phyloP scores from a whole-genome alignment of 2,797 vertebrate species.

The Cossypha polioptera region DNA sequence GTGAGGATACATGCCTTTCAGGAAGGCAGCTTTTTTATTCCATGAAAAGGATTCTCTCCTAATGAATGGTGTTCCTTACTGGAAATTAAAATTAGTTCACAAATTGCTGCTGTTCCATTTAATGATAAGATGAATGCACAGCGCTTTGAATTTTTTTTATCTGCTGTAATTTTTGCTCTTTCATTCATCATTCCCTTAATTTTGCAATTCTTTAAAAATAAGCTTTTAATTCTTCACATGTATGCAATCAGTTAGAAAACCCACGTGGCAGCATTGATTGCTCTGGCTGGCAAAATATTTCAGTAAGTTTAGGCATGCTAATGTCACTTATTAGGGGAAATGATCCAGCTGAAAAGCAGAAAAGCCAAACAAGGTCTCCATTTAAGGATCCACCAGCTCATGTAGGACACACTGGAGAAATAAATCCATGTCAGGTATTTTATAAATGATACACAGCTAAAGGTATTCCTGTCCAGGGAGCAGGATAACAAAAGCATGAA shows the following conservation, averaged over 20 bases:
- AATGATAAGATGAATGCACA: background rate
- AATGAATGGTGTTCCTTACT: background rate
- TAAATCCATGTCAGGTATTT: background rate
- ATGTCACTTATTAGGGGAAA: background rate
- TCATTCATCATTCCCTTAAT: background rate
- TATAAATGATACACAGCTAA: background rate
- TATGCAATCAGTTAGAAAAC: background rate
- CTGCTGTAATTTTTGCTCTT: background rate
- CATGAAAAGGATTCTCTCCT: background rate
- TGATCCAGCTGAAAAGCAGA: background rate
- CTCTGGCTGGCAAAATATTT: background rate
- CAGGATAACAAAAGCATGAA: background rate
- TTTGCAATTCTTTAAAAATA: background rate
- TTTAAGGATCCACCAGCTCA: background rate
- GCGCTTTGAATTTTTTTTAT: background rate
- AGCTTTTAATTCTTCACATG: background rate
- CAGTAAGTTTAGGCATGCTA: background rate
- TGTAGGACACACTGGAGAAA: fast-evolving
- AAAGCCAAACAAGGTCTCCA: background rate
- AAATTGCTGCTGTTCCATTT: background rate
- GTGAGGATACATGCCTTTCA: background rate
- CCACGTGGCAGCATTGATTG: background rate
- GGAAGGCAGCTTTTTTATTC: background rate
- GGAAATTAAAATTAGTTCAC: constrained; percentile 7
- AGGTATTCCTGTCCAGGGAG: background rate